Conservation (phyloP, 1,140 invertebrate species). For the Pseudobourletiella spinata region DNA sequence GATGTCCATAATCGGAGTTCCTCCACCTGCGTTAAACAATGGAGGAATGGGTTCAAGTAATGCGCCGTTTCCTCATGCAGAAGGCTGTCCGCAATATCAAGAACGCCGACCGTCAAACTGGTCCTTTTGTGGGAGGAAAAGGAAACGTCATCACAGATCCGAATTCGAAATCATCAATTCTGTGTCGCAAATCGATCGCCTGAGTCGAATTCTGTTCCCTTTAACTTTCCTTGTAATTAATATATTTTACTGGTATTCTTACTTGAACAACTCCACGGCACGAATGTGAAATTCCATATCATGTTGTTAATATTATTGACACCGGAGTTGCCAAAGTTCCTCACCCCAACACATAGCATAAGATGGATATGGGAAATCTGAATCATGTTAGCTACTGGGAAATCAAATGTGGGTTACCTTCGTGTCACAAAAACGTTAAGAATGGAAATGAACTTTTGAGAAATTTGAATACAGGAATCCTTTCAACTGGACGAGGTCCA, state of each 20-base stretch:
- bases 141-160: neutral
- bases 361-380: neutral
- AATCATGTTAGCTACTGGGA: neutral
- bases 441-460: no score
- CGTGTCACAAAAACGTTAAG: no score
- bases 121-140: slow-evolving; percentile 17
- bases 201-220: slow-evolving; percentile 64
- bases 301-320: neutral
- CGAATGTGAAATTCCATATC: neutral
- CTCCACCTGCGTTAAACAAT: slow-evolving; percentile 18
- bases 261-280: slow-evolving; percentile 47
- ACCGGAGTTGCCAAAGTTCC: neutral
- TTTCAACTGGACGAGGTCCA: no score
- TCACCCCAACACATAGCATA: neutral
- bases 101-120: slow-evolving; percentile 13
- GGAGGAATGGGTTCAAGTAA: slow-evolving; percentile 22
- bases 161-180: slow-evolving; percentile 49
- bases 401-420: no score
- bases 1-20: slow-evolving; percentile 34
- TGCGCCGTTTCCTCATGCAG: neutral
- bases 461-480: no score
- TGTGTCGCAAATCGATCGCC: slow-evolving; percentile 67
- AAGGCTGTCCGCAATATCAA: neutral
- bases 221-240: slow-evolving; percentile 66
- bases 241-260: slow-evolving; percentile 68